Evolutionary conservation across 1,140 invertebrate species (phyloP).

Genomic region (Tenebrio molitor): DNA sequence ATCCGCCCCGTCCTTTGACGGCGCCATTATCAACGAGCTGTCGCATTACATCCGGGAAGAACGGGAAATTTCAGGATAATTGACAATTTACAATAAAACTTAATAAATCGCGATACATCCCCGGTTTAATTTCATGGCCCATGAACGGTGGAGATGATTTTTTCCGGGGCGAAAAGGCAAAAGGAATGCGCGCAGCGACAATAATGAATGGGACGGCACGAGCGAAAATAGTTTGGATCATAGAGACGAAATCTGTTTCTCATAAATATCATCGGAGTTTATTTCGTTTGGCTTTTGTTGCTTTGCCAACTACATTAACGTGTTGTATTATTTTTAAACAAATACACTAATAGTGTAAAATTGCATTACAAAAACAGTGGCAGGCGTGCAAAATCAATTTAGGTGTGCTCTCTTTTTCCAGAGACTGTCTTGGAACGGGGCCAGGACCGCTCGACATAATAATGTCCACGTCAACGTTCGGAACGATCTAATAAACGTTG

Average conservation of each 20-base stretch:
- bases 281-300: conserved; percentile 28
- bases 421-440: conserved; percentile 21
- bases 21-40: conserved; percentile 15
- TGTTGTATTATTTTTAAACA: conserved; percentile 39
- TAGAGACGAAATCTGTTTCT: conserved; percentile 16
- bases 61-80: conserved; percentile 29
- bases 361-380: conserved; percentile 36
- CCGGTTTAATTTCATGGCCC: conserved; percentile 16
- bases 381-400: conserved; percentile 38
- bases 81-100: conserved; percentile 37
- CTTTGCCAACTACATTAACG: conserved; percentile 36
- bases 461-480: conserved; percentile 28
- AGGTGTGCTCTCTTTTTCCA: conserved; percentile 32
- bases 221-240: conserved; percentile 13
- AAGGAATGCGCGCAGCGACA: neutral
- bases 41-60: neutral
- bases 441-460: conserved; percentile 31
- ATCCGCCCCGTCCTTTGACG: conserved; percentile 17
- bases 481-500: conserved; percentile 24
- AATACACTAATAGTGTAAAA: conserved; percentile 35
- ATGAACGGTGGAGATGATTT: conserved; percentile 14
- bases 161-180: neutral
- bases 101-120: conserved; percentile 26
- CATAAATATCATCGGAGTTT: conserved; percentile 26
- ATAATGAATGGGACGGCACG: conserved; percentile 4